A percentile compares a stretch with the other conserved stretches of the same genome.
These are phyloP conservation scores for Eupelmus urozonus DNA, from an alignment of 2,888 invertebrate species.

Conservation along the genomic window DNA sequence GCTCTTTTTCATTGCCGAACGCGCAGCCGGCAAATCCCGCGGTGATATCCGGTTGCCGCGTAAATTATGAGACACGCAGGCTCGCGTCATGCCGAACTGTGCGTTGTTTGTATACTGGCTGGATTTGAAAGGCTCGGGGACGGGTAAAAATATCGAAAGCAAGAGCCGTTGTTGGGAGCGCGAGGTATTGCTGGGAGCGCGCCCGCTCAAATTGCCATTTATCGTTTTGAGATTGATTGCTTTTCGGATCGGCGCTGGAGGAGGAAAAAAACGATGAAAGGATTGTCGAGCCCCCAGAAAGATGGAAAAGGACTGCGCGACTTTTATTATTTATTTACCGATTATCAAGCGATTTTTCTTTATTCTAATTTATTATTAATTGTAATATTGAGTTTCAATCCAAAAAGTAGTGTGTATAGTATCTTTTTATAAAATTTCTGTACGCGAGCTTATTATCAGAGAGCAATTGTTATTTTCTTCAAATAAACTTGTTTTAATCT, in stretches of 20 bases:
- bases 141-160: slow-evolving; percentile 30
- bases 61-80: slow-evolving; percentile 39
- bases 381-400: no score
- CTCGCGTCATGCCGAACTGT: slow-evolving; percentile 11
- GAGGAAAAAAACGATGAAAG: slow-evolving; percentile 14
- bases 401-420: no score
- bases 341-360: neutral
- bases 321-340: slow-evolving; percentile 10
- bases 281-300: neutral
- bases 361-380: no score
- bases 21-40: neutral
- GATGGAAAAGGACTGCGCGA: neutral
- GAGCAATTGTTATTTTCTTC: no score
- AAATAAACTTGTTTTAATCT: no score
- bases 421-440: no score
- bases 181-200: slow-evolving; percentile 7
- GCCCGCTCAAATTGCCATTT: slow-evolving; percentile 19
- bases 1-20: neutral
- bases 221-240: slow-evolving; percentile 19
- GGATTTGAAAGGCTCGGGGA: slow-evolving; percentile 25
- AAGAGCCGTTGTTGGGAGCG: slow-evolving; percentile 16
- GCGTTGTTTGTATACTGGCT: no score
- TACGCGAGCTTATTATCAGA: no score
- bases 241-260: neutral
- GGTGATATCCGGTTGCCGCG: slow-evolving; percentile 1